Evolutionary conservation across 2,888 invertebrate genomes (phyloP), one percentile per base, ranked within the genome.

Genomic region (Coremacera marginata): DNA sequence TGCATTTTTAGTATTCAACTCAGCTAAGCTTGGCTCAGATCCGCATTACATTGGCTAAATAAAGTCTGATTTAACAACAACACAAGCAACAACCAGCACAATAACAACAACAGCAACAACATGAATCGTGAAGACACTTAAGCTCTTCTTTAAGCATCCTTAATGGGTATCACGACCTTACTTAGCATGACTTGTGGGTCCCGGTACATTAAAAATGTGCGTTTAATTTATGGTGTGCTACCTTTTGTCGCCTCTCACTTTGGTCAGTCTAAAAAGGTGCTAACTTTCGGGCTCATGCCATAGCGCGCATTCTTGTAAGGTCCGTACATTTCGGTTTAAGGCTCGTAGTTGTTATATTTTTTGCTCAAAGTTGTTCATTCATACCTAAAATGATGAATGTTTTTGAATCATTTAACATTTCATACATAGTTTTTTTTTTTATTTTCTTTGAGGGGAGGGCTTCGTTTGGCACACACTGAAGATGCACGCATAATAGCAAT

Each of bases 371-470:
- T 55, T n/a, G 19, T 19, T 55, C 44, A 44, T 71, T 55, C 34
- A 68, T 49, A 62, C 71, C 70, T 25, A 31, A 76, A 80, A 82
- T 81, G 82, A 82, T 82, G 82, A 81, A 82, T 82, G 81, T 80
- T 70, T 77, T 72, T 65, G 75, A 55, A 80, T 76, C 72, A 55
- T 74, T 78, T 79, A 75, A 76, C 75, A 75, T 75, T 80, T 74
- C 71, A 51, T 60, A 67, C 75, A 34, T 16, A n/a, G 67, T 72
- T 73, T 67, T 60, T 72, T 71, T 55, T 72, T 75, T 70, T 52
- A 37, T 62, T 70, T 51, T 57, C 70, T 68, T 25, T 27, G 11
- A 1, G 11, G 27, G 27, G 22, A 60, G 22, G 14, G 5, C 27
- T 22, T 27, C 22, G 8, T 60, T 60, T 22, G 60, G 60, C 27